These are phyloP conservation scores for Tringa solitaria DNA, from an alignment of 2,113 vertebrate species.

Conservation along the genomic window DNA sequence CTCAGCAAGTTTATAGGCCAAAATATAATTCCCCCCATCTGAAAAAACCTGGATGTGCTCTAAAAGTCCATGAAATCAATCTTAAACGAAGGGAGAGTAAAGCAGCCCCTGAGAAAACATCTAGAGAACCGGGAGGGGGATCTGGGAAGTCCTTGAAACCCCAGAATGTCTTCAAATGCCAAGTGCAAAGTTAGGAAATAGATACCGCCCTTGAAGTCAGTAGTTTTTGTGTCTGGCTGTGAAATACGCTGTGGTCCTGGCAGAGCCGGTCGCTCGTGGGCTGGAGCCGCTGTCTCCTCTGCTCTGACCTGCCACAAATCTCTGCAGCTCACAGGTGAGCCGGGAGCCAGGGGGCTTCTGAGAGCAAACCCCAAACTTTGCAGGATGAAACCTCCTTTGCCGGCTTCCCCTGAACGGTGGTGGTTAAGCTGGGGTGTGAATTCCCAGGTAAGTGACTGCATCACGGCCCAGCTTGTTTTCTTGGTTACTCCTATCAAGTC, in stretches of 20 bases:
- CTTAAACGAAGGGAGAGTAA: background rate
- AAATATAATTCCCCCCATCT: background rate
- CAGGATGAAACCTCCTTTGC: background rate
- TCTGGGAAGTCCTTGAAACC: background rate
- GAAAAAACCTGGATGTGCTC: background rate
- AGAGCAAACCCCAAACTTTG: background rate
- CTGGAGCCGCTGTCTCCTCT: background rate
- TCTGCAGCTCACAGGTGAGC: background rate
- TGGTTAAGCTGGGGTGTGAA: background rate
- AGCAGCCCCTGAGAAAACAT: background rate
- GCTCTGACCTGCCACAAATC: background rate
- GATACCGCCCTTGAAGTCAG: background rate
- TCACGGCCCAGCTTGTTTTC: background rate
- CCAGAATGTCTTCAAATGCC: background rate
- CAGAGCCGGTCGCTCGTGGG: fast-evolving
- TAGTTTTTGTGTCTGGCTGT: background rate
- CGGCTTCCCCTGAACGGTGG: background rate
- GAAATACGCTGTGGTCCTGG: fast-evolving
- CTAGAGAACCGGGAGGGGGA: background rate
- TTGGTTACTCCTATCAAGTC: background rate
- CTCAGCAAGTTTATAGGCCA: background rate
- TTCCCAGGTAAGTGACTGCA: background rate
- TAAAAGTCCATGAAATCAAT: background rate
- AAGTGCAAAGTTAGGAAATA: background rate
- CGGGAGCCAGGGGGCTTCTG: background rate